Percentiles rank a stretch among this genome's conserved stretches.
These are phyloP conservation scores for Adrianichthys oophorus DNA, from an alignment of 2,797 vertebrate species.

Conservation along the genomic window DNA sequence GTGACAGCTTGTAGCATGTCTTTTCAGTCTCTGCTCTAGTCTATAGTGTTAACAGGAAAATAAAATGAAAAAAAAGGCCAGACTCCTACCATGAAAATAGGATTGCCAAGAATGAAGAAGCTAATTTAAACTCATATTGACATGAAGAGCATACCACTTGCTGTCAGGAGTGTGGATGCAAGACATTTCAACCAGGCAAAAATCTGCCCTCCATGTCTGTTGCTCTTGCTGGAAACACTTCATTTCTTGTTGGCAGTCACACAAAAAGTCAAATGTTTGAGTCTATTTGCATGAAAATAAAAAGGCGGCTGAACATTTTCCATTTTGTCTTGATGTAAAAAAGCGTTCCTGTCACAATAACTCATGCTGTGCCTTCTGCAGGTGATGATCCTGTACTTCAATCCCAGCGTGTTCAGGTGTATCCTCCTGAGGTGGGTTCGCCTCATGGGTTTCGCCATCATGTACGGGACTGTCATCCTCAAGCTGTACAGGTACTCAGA, in stretches of 20 bases:
- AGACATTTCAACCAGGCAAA: conserved; percentile 19
- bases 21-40: conserved; percentile 3
- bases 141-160: conserved; percentile 24
- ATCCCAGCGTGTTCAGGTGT: conserved; percentile 92
- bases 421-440: conserved; percentile 96
- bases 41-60: conserved; percentile 8
- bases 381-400: conserved; percentile 96
- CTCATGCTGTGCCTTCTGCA: conserved; percentile 51
- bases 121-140: conserved; percentile 3
- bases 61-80: conserved; percentile 17
- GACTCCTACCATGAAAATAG: background rate
- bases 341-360: conserved; percentile 8
- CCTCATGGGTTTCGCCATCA: conserved; percentile 90
- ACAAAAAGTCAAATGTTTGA: conserved; percentile 4
- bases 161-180: conserved; percentile 32
- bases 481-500: conserved; percentile 93
- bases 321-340: background rate
- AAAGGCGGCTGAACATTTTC: background rate
- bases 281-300: background rate
- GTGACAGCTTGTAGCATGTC: conserved; percentile 4
- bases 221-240: conserved; percentile 10
- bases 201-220: conserved; percentile 31
- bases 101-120: background rate
- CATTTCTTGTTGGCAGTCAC: conserved; percentile 9
- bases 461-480: conserved; percentile 94